Conservation (phyloP, 2,888 invertebrate genomes). For the Eucera pruinosa region DNA sequence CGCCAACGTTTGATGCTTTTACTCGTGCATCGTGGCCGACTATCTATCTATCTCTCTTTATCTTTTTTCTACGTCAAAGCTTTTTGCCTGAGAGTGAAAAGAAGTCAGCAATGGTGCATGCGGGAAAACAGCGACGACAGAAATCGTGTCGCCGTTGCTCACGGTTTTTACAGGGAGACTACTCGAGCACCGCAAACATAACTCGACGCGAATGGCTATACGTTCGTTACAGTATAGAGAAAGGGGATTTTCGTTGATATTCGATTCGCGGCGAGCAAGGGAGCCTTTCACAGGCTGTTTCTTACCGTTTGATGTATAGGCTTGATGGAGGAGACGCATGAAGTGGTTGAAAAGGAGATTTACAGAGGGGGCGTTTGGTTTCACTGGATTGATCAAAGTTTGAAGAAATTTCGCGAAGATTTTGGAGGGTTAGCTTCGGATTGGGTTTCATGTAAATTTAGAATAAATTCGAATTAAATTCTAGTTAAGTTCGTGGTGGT, state of each 20-base stretch:
- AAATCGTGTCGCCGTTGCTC: conserved; percentile 47
- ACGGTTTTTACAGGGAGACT: conserved; percentile 30
- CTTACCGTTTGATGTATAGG: not conserved
- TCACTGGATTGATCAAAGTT: no score
- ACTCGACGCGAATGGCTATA: conserved; percentile 47
- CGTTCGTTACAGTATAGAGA: conserved; percentile 33
- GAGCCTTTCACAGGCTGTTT: conserved; percentile 15
- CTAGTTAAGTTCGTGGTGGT: no score
- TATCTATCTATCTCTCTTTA: not conserved
- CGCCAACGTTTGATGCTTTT: conserved; percentile 62
- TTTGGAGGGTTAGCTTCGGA: not conserved
- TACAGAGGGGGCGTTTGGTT: not conserved
- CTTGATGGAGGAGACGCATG: not conserved
- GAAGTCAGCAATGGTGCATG: conserved; percentile 18
- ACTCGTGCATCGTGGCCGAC: not conserved
- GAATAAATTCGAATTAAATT: no score
- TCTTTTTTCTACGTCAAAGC: conserved; percentile 44
- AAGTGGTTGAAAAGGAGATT: not conserved
- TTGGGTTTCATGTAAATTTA: no score
- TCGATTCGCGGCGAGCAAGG: conserved; percentile 22
- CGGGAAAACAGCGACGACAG: conserved; percentile 22
- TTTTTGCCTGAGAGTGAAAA: conserved; percentile 52
- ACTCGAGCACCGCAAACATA: conserved; percentile 28
- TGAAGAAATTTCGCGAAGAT: not conserved
- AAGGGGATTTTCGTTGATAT: conserved; percentile 17